Base-by-base conservation (phyloP, 2,797 vertebrate genomes). In the Lophius americanus region DNA sequence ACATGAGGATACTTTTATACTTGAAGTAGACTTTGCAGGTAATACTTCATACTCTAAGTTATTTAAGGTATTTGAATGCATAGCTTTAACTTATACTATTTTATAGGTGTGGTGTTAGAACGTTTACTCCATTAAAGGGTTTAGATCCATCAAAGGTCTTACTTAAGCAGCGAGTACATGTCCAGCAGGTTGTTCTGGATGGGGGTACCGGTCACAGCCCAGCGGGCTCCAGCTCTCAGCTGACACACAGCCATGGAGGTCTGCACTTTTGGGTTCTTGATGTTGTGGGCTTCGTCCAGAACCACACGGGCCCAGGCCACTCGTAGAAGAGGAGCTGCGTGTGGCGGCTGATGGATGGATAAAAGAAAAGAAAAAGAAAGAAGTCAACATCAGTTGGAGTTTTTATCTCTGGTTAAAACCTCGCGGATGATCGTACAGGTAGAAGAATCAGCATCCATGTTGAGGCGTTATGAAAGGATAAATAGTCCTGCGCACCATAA, bases 101-200 rank as follows among this genome's bases (percentile, higher is more conserved):
- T 23, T 23, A 2, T 23, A 23, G 23, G 23, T 23, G 23, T 23
- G 23, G 23, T 23, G 2, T 23, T 23, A 23, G 23, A 23, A 23
- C 23, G 23, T 23, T 23, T 23, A 23, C 23, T 23, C 23, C 23
- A 23, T 23, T 23, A 23, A 23, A 23, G 23, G 23, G 23, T 23
- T 23, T 23, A 23, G 23, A 23, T 23, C 23, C 23, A 23, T 23
- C 23, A 23, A 23, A 1, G 13, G 51, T 70, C 95, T 89, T 92
- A 99, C 98, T 95, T 98, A 33, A 99, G 92, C 73, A 99, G 93
- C 0, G 98, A 96, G 83, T 98, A 99, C 95, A 99, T 94, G 87
- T 99, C 98, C 91, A 98, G 76, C 70, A 99, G 86, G 88, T 98
- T 99, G 93, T 99, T 99, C 88, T 99, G 98, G 87, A 99, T 96